Percentiles rank a stretch among this genome's conserved stretches.
Evolutionary conservation across 2,797 vertebrate genomes (phyloP).

Genomic region (Hapalemur alaotrensis): DNA sequence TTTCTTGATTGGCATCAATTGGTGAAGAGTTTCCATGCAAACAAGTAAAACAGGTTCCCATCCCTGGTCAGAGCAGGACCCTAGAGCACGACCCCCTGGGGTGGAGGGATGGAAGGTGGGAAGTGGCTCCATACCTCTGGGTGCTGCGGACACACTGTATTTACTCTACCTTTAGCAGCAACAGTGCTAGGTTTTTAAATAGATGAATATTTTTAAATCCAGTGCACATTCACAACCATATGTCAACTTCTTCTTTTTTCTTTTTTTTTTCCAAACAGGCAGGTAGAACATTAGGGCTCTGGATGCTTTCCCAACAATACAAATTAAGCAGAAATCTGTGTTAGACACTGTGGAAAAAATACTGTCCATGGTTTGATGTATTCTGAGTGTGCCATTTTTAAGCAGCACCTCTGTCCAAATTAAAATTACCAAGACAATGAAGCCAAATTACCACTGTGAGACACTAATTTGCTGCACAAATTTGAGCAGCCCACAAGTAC

Average conservation of each 20-base stretch:
- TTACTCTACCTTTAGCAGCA: background rate
- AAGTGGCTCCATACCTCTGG: background rate
- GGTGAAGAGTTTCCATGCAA: slow-evolving; percentile 20
- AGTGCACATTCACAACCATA: slow-evolving; percentile 22
- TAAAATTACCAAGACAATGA: slow-evolving; percentile 56
- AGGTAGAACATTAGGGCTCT: slow-evolving; percentile 56
- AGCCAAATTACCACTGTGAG: background rate
- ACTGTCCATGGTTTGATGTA: background rate
- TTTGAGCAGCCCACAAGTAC: background rate
- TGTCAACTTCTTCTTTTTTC: background rate
- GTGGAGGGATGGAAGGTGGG: background rate
- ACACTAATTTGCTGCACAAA: slow-evolving; percentile 14
- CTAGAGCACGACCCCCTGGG: background rate
- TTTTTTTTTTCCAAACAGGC: background rate
- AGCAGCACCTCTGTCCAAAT: slow-evolving; percentile 35
- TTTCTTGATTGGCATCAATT: slow-evolving; percentile 39
- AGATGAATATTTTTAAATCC: slow-evolving; percentile 65
- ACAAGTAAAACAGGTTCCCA: slow-evolving; percentile 30
- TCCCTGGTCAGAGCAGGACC: background rate
- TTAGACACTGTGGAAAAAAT: slow-evolving; percentile 11
- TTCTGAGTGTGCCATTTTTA: slow-evolving; percentile 46
- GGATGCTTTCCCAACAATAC: slow-evolving; percentile 30
- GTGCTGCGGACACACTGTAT: background rate
- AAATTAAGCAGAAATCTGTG: slow-evolving; percentile 40
- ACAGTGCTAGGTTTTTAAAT: slow-evolving; percentile 47